Evolutionary conservation across 35 echinoderm and acorn worm genomes (phyloP).

Genomic region (Ptychodera flava): DNA sequence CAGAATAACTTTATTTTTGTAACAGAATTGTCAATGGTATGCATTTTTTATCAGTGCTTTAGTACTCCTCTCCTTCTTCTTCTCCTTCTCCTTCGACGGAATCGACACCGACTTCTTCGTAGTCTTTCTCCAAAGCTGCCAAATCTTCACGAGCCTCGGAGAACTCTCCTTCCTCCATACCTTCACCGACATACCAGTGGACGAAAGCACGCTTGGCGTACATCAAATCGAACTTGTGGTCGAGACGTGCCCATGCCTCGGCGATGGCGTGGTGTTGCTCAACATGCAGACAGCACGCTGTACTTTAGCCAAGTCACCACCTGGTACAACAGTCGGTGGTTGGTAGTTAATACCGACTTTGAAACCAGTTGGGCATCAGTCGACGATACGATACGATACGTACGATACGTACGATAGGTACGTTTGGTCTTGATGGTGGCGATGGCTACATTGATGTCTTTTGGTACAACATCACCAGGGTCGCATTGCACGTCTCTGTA

Average conservation of each 20-base stretch:
- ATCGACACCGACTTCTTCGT: background rate
- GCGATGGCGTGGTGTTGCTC: slow-evolving; percentile 23
- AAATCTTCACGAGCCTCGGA: background rate
- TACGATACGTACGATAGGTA: no score
- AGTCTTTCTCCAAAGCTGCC: background rate
- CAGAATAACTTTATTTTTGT: no score
- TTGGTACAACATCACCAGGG: slow-evolving; percentile 43
- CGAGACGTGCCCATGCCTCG: background rate
- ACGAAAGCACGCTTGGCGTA: background rate
- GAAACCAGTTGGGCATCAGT: slow-evolving; percentile 39
- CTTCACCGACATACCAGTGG: background rate
- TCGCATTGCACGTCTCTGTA: no score
- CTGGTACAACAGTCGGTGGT: slow-evolving; percentile 30
- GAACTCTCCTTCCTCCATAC: background rate
- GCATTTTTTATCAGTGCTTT: no score
- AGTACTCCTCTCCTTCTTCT: background rate
- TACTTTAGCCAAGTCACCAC: slow-evolving; percentile 27
- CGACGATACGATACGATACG: no score
- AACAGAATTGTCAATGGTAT: no score
- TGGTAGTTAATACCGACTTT: slow-evolving; percentile 38
- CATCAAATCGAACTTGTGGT: background rate
- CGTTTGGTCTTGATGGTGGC: slow-evolving; percentile 34
- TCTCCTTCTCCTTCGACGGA: background rate
- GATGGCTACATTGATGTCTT: slow-evolving; percentile 33
- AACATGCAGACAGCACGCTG: slow-evolving; percentile 40